Base-by-base conservation (phyloP, 2,797 vertebrate species). In the Sebastes cheni region DNA sequence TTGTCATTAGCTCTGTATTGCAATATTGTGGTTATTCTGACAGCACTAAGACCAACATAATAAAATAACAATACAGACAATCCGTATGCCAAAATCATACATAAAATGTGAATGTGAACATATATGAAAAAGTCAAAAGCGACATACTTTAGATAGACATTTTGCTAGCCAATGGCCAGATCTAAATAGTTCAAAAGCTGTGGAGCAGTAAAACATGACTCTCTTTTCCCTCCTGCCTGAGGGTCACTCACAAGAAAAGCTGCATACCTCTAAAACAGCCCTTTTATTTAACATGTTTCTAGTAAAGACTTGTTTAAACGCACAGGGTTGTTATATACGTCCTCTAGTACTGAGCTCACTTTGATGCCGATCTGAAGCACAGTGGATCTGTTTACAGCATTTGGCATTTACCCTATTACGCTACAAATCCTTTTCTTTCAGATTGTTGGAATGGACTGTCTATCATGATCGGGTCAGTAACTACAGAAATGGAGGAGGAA, bases 401-500 rank as follows among this genome's bases (percentile, higher is more conserved):
- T 50, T 42, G 12, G 5, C 36, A 42, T 75, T 46, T 46, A 20
- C 2, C 22, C n/a, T 16, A 50, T 20, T 8, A 59, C 4, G 25
- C 11, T 14, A 5, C 52, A 3, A 66, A 67, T 60, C 2, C 10
- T 12, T 75, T 30, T 34, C 25, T 61, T 10, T 61, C 34, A 59
- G 79, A 34, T 30, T 58, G 8, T 65, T 60, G n/a, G 14, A 61
- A 20, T 0, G 8, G 16, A 79, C 22, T 16, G 32, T 46, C 27
- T 14, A 16, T 23, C 18, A 52, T 42, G 65, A 54, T 69, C 8
- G 14, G 10, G 16, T 62, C 23, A 39, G 14, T 23, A 30, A 0
- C 32, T 10, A n/a, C 30, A 29, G 54, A 82, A 16, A 78, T 61
- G 46, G 76, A 80, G 29, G 72, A 80, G 10, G 68, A 64, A 36